Evolutionary conservation across 2,797 vertebrate genomes (phyloP), one percentile per base, ranked within the genome.

Genomic region (Catamblyrhynchus diadema): DNA sequence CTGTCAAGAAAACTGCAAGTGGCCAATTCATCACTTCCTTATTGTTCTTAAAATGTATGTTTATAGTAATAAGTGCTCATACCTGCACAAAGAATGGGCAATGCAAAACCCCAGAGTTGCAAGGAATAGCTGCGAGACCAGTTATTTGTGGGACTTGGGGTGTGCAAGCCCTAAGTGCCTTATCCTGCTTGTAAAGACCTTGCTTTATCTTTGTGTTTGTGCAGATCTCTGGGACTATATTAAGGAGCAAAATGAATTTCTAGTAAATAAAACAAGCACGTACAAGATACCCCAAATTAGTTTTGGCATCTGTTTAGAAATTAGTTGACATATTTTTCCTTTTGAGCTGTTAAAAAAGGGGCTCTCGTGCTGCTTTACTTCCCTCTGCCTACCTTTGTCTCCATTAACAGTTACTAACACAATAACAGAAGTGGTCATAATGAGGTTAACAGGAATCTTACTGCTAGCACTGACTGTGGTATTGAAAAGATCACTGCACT

Each of bases 1-100:
- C 98, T 98, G 98, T 98, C 98, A 98, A 95, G 85, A 97, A 95
- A 97, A 97, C 97, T 97, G 73, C 84, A 92, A 97, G 97, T 71
- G 54, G 96, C 96, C 97, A 96, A 98, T 98, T 97, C 96, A 97
- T 98, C 97, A 97, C 95, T 88, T 94, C 72, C 84, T 82, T 88
- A 64, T 95, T 97, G 77, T 90, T 94, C 89, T 90, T 96, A 90
- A 92, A 95, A 87, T 80, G 32, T 30, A 74, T 71, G 66, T 93
- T 95, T 93, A 60, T 94, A 82, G 50, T 69, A 79, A 78, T 86
- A 83, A 60, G 50, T 2, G 13, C 27, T 78, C 48, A 23, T 92
- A 78, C 86, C 77, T 69, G 47, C 24, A 13, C 67, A 70, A 72
- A 67, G 75, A 85, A 66, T 9, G 62, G 74, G 45, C 53, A 51